Percentiles rank a stretch among this genome's conserved stretches.
Evolutionary conservation across 2,797 vertebrate species (phyloP).

Genomic region (Neopelma chrysocephalum): DNA sequence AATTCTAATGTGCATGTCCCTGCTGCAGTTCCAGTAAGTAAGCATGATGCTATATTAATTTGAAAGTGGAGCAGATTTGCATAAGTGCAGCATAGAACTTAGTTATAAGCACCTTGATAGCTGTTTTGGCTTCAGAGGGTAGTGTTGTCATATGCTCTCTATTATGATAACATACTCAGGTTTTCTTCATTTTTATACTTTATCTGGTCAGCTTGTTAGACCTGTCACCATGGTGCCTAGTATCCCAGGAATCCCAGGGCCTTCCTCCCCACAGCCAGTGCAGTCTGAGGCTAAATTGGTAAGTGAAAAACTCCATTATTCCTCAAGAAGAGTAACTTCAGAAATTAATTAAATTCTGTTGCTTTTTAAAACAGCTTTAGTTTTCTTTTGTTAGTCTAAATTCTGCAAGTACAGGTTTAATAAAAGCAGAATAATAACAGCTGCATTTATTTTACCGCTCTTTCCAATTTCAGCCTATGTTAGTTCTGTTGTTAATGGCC

Average conservation of each 20-base stretch:
- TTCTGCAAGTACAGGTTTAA: neutral
- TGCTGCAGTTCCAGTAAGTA: constrained; percentile 94
- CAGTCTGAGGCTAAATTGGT: constrained; percentile 99
- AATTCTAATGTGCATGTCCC: constrained; percentile 96
- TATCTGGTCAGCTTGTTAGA: constrained; percentile 92
- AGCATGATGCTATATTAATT: constrained; percentile 69
- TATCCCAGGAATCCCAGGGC: constrained; percentile 96
- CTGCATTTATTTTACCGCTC: neutral
- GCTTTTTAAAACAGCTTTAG: constrained; percentile 25
- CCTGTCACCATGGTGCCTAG: constrained; percentile 99
- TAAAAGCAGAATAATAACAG: neutral
- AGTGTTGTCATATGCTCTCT: constrained; percentile 55
- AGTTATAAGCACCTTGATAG: constrained; percentile 52
- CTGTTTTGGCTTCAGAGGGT: constrained; percentile 54
- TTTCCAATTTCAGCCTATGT: neutral
- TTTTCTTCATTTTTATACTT: constrained; percentile 67
- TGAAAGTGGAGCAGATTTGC: constrained; percentile 59
- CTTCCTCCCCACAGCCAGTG: constrained; percentile 91
- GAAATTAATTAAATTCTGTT: constrained; percentile 11
- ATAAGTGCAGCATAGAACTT: constrained; percentile 51
- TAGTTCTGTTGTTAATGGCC: neutral
- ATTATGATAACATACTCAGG: constrained; percentile 64
- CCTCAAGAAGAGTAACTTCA: constrained; percentile 49
- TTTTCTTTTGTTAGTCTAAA: constrained; percentile 14
- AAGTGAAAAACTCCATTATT: constrained; percentile 73